A percentile compares a stretch with the other conserved stretches of the same genome.
Evolutionary conservation across 2,113 vertebrate species (phyloP).

Genomic region (Centropristis striata): DNA sequence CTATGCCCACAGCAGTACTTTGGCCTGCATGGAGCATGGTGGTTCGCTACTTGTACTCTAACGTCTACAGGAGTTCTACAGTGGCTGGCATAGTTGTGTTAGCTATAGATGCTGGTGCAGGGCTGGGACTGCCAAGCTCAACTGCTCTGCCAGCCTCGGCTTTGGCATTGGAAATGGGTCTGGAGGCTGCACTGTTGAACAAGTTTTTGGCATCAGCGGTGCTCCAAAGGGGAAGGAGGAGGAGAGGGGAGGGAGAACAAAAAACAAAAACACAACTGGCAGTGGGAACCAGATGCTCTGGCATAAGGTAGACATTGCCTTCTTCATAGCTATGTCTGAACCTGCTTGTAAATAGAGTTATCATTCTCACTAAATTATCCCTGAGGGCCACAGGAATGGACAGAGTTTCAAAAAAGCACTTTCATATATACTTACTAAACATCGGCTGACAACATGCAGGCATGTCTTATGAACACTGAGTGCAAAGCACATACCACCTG

Average conservation of each 20-base stretch:
- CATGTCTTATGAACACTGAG: neutral
- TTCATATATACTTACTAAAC: neutral
- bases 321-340: slow-evolving; percentile 33
- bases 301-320: slow-evolving; percentile 40
- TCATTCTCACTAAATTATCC: slow-evolving; percentile 11
- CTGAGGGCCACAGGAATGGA: slow-evolving; percentile 2
- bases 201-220: slow-evolving; percentile 57
- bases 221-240: slow-evolving; percentile 41
- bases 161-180: slow-evolving; percentile 58
- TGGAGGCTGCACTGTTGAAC: slow-evolving; percentile 68
- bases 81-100: slow-evolving; percentile 59
- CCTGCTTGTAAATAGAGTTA: slow-evolving; percentile 41
- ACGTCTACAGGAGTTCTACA: slow-evolving; percentile 60
- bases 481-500: neutral
- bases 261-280: slow-evolving; percentile 27
- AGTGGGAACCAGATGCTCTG: slow-evolving; percentile 40
- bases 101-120: slow-evolving; percentile 57
- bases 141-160: slow-evolving; percentile 61
- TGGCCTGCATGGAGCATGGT: slow-evolving; percentile 45
- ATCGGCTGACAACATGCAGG: neutral
- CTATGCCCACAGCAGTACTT: slow-evolving; percentile 35
- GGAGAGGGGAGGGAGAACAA: slow-evolving; percentile 8
- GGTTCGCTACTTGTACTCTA: slow-evolving; percentile 51
- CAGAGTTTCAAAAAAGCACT: neutral
- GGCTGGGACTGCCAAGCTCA: slow-evolving; percentile 50